Conservation (phyloP, 2,113 vertebrate species). For the Orycteropus afer region DNA sequence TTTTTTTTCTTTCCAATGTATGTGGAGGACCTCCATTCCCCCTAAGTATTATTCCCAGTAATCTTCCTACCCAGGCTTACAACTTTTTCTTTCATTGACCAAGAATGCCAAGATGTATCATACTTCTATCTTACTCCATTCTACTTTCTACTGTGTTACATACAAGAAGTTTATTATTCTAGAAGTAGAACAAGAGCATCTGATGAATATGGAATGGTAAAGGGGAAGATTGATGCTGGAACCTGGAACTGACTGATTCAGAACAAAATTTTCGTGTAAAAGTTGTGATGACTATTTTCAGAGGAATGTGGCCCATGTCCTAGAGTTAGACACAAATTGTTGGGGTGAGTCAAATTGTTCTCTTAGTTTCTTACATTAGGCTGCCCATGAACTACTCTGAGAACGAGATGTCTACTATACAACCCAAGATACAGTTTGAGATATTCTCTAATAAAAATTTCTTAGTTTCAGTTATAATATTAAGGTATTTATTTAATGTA, state of each 20-base stretch:
- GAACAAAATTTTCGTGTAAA: not conserved
- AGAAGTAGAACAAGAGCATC: not conserved
- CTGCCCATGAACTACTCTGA: not conserved
- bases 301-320: not conserved
- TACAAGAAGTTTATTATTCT: not conserved
- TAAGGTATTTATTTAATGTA: not conserved
- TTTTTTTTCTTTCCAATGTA: not conserved
- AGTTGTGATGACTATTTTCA: not conserved
- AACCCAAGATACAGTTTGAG: not conserved
- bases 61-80: not conserved
- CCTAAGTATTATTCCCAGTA: not conserved
- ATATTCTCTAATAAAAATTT: not conserved
- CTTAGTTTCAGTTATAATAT: not conserved
- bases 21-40: not conserved
- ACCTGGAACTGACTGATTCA: not conserved
- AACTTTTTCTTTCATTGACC: not conserved
- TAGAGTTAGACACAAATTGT: not conserved
- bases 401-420: not conserved
- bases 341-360: not conserved
- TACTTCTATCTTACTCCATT: not conserved
- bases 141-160: not conserved
- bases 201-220: too few relatives aligned
- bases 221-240: not conserved
- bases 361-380: not conserved
- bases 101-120: not conserved